phyloP scores from a whole-genome alignment of 2,113 vertebrate species.

The Spermophilus dauricus region DNA sequence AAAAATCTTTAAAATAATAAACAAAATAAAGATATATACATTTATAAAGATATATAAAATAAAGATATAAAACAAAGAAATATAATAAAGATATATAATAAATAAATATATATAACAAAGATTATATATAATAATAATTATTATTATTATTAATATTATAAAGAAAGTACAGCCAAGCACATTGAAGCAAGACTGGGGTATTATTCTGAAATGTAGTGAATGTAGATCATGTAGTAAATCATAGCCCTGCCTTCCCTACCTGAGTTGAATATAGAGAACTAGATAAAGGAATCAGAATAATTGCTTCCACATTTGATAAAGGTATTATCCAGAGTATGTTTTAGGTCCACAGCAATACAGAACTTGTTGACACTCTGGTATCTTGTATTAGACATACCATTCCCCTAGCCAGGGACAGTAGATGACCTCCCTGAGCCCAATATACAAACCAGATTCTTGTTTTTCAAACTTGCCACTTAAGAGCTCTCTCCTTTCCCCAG shows the following conservation, averaged over 20 bases:
- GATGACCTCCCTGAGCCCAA: neutral
- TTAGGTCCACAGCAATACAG: neutral
- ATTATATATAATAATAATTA: too few species aligned
- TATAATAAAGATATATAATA: too few species aligned
- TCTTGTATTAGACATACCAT: neutral
- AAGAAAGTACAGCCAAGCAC: too few species aligned
- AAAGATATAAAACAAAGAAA: too few species aligned
- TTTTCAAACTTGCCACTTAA: neutral
- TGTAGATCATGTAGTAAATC: neutral
- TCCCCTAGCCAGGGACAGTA: neutral
- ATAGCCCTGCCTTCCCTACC: neutral
- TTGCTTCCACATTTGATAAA: constrained; percentile 4
- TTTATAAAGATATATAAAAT: too few species aligned
- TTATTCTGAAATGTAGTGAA: neutral
- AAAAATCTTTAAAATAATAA: too few species aligned
- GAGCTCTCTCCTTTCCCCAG: neutral
- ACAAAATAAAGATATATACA: too few species aligned
- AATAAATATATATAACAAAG: too few species aligned
- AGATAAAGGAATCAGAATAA: constrained; percentile 13
- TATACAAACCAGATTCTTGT: neutral
- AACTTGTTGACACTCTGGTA: neutral
- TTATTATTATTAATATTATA: too few species aligned
- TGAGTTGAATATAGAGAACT: neutral
- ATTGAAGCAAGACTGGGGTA: neutral
- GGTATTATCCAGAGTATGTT: neutral